Conservation (phyloP, 2,113 vertebrate species). For the Prietella phreatophila region DNA sequence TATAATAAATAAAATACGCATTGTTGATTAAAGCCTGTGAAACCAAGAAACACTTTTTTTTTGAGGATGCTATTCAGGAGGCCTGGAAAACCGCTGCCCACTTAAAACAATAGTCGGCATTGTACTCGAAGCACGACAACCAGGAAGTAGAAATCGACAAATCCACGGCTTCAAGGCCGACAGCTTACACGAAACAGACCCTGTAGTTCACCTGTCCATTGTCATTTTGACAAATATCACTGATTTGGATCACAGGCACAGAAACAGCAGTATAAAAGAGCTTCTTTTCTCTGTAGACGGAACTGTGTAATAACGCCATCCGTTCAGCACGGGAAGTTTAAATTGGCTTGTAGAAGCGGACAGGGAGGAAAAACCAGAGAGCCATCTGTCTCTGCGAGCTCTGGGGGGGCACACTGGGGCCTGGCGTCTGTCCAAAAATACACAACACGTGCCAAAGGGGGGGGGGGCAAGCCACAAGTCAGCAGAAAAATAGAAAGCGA, state of each 20-base stretch:
- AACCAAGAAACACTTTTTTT: background rate
- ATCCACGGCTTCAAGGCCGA: background rate
- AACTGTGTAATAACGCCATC: conserved; percentile 51
- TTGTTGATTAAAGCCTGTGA: background rate
- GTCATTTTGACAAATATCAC: conserved; percentile 19
- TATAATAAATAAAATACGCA: background rate
- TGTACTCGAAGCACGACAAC: background rate
- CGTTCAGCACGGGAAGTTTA: conserved; percentile 58
- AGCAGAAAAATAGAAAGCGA: conserved; percentile 11
- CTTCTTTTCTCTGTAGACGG: conserved; percentile 9
- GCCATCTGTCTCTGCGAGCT: conserved; percentile 70
- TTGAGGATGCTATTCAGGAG: background rate
- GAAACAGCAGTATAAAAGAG: background rate
- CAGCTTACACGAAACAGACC: background rate
- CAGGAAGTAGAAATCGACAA: too few relatives aligned
- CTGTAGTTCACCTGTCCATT: background rate
- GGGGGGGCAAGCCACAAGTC: conserved; percentile 22
- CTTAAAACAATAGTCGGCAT: background rate
- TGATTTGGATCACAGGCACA: conserved; percentile 14
- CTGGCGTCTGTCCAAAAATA: conserved; percentile 59
- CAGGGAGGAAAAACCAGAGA: conserved; percentile 49
- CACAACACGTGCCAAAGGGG: conserved; percentile 28
- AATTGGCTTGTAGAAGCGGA: conserved; percentile 53
- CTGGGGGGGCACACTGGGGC: conserved; percentile 58
- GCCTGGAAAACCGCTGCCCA: background rate